Base-by-base conservation (phyloP, 2,888 invertebrate genomes). In the Noctua comes region DNA sequence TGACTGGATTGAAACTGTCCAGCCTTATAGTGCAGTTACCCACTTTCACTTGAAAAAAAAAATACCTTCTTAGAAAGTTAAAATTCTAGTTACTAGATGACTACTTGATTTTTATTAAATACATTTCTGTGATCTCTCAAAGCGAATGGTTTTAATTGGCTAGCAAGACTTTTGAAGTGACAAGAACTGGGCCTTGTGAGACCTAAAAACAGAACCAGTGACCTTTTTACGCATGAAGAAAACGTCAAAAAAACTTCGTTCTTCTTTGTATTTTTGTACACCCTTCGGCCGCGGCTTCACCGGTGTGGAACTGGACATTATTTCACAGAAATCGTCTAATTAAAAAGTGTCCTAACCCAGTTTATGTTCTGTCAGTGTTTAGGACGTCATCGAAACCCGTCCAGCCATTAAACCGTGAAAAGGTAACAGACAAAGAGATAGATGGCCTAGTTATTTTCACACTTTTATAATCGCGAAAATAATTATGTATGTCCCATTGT, bases 211-310 rank as follows among this genome's bases (percentile, higher is more conserved):
- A 40, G 40, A 40, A 65, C 65, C 40, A 21, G 24, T 65, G 40
- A 40, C 40, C 65, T n/a, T 65, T 65, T 65, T n/a, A n/a, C n/a
- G 65, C 65, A 65, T 40, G 65, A 65, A 13, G 3, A 40, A n/a
- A 65, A 40, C 40, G 13, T n/a, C 24, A 40, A 40, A 40, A 7
- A 65, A 65, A 18, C 40, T 40, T 40, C 6, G 1, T 40, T 16
- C 1, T 36, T 65, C 13, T 65, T 40, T 24, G 24, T n/a, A 40
- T 13, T 62, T 43, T 62, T 18, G 16, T 59, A 59, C 2, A 27
- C 0, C 59, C 2, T 27, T 59, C 27, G 16, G 16, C 7, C 2
- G 2, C 16, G 27, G 16, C 59, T 27, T 16, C 6, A 27, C 16
- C n/a, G 24, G 31, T 62, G 18, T 18, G 10, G 10, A 54, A 13